A percentile compares a stretch with the other conserved stretches of the same genome.
phyloP scores from a whole-genome alignment of 1,140 invertebrate genomes.

The Drosophila athabasca region DNA sequence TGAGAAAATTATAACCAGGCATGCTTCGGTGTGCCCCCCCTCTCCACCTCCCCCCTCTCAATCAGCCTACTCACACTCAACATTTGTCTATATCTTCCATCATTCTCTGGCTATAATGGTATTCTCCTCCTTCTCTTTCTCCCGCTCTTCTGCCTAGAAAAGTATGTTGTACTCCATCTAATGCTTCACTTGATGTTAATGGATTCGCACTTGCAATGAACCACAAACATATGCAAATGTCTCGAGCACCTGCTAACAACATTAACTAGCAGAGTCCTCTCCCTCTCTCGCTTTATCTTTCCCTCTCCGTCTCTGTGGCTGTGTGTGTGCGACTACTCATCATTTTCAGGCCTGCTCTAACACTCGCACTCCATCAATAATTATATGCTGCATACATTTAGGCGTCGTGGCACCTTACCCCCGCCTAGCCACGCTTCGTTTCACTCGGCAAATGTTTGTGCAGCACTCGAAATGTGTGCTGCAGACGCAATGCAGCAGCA shows the following conservation, averaged over 20 bases:
- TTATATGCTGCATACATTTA: conserved; percentile 79
- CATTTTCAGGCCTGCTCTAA: conserved; percentile 52
- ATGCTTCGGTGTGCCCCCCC: too few species aligned
- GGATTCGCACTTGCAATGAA: conserved; percentile 79
- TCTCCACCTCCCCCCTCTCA: too few species aligned
- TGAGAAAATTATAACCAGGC: conserved; percentile 67
- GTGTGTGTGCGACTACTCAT: conserved; percentile 44
- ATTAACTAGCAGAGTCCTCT: conserved; percentile 66
- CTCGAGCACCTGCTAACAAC: conserved; percentile 78
- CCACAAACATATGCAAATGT: conserved; percentile 80
- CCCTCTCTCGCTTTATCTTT: neutral
- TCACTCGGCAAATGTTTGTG: conserved; percentile 76
- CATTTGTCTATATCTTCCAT: too few species aligned
- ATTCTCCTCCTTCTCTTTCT: too few species aligned
- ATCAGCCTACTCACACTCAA: too few species aligned
- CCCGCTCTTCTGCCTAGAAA: too few species aligned
- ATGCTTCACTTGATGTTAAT: conserved; percentile 73
- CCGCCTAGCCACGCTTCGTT: conserved; percentile 43
- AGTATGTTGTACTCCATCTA: conserved; percentile 21
- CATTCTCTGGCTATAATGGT: too few species aligned
- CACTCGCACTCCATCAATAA: conserved; percentile 72
- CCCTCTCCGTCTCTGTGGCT: neutral
- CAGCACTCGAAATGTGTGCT: conserved; percentile 65
- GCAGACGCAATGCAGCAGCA: conserved; percentile 33
- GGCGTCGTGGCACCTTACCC: conserved; percentile 24